Conservation (phyloP, 2,888 invertebrate species). For the Eupithecia insigniata region DNA sequence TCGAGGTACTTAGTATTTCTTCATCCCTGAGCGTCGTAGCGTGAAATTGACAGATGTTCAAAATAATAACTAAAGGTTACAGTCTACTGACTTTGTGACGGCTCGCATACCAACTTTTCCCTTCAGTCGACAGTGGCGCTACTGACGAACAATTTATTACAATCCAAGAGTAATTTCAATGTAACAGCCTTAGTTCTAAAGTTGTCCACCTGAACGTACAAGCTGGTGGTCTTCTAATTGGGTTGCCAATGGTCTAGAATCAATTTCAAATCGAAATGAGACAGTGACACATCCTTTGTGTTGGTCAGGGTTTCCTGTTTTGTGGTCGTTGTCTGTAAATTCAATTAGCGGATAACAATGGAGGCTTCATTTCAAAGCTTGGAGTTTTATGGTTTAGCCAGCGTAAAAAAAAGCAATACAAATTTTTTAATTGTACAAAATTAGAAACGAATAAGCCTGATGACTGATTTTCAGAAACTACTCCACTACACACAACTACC, state of each 20-base stretch:
- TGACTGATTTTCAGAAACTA: too few species aligned
- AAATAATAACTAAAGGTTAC: constrained; percentile 70
- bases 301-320: constrained; percentile 27
- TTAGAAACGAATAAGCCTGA: not conserved
- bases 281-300: constrained; percentile 36
- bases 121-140: not conserved
- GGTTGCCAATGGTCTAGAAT: constrained; percentile 55
- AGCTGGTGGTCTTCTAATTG: constrained; percentile 46
- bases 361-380: not conserved
- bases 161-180: not conserved
- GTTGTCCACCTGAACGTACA: not conserved
- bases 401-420: not conserved
- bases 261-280: constrained; percentile 52
- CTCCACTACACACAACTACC: too few species aligned
- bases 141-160: not conserved
- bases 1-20: constrained; percentile 58
- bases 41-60: constrained; percentile 72
- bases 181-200: not conserved
- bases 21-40: constrained; percentile 61
- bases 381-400: not conserved
- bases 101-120: constrained; percentile 30
- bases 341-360: constrained; percentile 16
- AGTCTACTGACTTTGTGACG: constrained; percentile 54
- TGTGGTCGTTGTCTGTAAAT: constrained; percentile 17
- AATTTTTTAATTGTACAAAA: not conserved